phyloP scores from a whole-genome alignment of 2,113 vertebrate genomes.

The Gymnorhina tibicen region DNA sequence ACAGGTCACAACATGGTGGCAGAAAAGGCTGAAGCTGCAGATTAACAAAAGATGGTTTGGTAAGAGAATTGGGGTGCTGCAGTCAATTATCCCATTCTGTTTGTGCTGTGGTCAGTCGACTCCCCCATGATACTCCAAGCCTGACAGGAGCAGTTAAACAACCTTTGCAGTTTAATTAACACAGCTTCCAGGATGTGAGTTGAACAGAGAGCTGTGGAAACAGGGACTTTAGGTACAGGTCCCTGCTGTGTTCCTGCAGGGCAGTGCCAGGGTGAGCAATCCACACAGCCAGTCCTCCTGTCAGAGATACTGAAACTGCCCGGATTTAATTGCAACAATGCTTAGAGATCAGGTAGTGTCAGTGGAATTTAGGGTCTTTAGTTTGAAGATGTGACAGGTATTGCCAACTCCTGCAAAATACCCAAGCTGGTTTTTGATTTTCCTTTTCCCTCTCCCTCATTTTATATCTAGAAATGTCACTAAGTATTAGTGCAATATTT shows the following conservation, averaged over 20 bases:
- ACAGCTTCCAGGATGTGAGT: not conserved
- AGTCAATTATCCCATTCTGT: not conserved
- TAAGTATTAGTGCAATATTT: not conserved
- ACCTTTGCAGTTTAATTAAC: conserved; percentile 25
- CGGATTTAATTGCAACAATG: conserved; percentile 10
- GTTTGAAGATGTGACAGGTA: not conserved
- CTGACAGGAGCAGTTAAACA: not conserved
- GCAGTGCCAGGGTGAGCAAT: not conserved
- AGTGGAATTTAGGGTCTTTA: not conserved
- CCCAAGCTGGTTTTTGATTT: not conserved
- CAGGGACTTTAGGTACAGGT: conserved; percentile 14
- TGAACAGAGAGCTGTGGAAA: conserved; percentile 1
- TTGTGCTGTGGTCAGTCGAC: conserved; percentile 19
- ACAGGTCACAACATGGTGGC: conserved; percentile 23
- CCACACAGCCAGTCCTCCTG: not conserved
- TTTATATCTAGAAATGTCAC: not conserved
- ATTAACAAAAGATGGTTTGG: conserved; percentile 28
- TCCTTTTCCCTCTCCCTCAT: not conserved
- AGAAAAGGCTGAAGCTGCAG: conserved; percentile 25
- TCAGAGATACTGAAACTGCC: conserved; percentile 17
- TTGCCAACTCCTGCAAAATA: not conserved
- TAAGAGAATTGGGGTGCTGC: conserved; percentile 20
- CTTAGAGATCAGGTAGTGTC: conserved; percentile 24
- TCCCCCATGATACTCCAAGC: not conserved
- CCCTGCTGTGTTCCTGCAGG: conserved; percentile 30